Evolutionary conservation across 2,797 vertebrate genomes (phyloP).

Genomic region (Poeciliopsis infans): DNA sequence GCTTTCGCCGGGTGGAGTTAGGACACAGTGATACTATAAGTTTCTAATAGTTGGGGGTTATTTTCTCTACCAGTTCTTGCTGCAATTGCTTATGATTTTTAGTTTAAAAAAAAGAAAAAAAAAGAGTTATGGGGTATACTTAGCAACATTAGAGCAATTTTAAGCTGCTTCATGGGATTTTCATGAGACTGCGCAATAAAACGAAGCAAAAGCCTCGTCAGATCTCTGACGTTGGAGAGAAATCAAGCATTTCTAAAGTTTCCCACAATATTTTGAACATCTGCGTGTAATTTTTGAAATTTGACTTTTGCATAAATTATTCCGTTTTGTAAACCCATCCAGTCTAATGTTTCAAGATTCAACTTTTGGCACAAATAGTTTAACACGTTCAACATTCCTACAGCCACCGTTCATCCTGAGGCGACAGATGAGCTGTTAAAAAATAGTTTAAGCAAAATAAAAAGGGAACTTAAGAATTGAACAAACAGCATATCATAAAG

Average conservation of each 20-base stretch:
- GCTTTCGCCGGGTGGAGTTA: slow-evolving; percentile 9
- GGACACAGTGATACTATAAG: slow-evolving; percentile 10
- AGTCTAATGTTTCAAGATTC: not conserved
- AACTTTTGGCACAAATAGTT: not conserved
- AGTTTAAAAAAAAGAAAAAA: not conserved
- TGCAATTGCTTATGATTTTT: not conserved
- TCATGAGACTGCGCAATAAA: too few relatives aligned
- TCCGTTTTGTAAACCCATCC: not conserved
- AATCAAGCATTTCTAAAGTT: not conserved
- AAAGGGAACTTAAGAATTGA: not conserved
- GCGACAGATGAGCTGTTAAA: not conserved
- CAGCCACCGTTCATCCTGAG: not conserved
- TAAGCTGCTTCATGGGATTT: slow-evolving; percentile 3
- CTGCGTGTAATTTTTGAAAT: not conserved
- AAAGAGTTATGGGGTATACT: not conserved
- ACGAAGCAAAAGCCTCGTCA: not conserved
- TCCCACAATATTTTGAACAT: not conserved
- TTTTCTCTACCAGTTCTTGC: not conserved
- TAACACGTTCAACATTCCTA: not conserved
- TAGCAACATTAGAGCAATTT: not conserved
- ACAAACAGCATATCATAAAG: not conserved
- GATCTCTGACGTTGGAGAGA: not conserved
- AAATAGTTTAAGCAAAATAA: not conserved
- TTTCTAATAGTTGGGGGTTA: not conserved
- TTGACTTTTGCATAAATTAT: not conserved